These are phyloP conservation scores for Elachura formosa DNA, from an alignment of 2,113 vertebrate species.

Conservation along the genomic window DNA sequence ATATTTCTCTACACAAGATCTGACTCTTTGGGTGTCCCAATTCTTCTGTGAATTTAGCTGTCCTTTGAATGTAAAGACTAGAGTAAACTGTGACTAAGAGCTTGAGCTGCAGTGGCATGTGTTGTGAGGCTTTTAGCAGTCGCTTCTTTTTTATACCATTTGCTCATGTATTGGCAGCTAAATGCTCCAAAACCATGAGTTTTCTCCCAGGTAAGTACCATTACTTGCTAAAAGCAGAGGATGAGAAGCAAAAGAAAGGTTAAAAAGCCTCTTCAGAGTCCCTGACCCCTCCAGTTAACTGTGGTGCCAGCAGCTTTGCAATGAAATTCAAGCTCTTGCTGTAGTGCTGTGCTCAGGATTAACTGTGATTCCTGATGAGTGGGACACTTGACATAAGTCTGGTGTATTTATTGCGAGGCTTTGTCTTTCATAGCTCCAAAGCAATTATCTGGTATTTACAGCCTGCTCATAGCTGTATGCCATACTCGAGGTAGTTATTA, in stretches of 20 bases:
- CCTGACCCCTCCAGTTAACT: not conserved
- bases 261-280: not conserved
- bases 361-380: not conserved
- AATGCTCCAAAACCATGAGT: not conserved
- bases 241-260: not conserved
- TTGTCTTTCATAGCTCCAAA: not conserved
- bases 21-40: constrained; percentile 13
- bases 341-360: not conserved
- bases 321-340: not conserved
- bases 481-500: not conserved
- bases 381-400: not conserved
- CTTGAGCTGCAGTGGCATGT: not conserved
- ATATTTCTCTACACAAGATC: not conserved
- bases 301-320: not conserved
- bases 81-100: not conserved
- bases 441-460: not conserved
- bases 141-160: not conserved
- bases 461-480: not conserved
- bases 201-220: not conserved
- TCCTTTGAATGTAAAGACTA: not conserved
- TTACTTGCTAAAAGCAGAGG: not conserved
- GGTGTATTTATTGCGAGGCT: not conserved
- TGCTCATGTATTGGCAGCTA: not conserved
- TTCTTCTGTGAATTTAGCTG: not conserved
- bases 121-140: not conserved